A percentile compares a stretch with the other conserved stretches of the same genome.
These are phyloP conservation scores for Acanthurus leucopareius DNA, from an alignment of 2,797 vertebrate species.

Conservation along the genomic window DNA sequence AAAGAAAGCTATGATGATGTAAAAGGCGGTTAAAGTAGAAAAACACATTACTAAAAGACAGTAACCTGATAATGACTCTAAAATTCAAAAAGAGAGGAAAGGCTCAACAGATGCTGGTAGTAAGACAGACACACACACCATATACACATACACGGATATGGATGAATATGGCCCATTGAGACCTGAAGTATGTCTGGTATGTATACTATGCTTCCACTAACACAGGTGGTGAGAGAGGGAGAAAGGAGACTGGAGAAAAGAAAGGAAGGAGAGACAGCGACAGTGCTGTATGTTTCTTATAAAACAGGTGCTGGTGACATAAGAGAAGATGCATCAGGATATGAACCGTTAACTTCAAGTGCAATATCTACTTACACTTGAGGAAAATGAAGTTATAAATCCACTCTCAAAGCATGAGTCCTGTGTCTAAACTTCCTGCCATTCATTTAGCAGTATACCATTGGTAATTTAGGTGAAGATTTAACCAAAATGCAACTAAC, in stretches of 20 bases:
- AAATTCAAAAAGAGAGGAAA: slow-evolving; percentile 25
- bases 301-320: slow-evolving; percentile 60
- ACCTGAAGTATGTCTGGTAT: slow-evolving; percentile 84
- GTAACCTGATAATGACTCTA: slow-evolving; percentile 6
- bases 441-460: slow-evolving; percentile 5
- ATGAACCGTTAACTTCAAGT: not conserved
- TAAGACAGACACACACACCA: slow-evolving; percentile 42
- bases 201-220: slow-evolving; percentile 85
- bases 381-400: not conserved
- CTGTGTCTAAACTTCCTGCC: not conserved
- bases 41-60: slow-evolving; percentile 32
- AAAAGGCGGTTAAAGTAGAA: not conserved
- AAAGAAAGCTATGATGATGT: not conserved
- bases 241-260: slow-evolving; percentile 39
- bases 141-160: slow-evolving; percentile 48
- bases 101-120: slow-evolving; percentile 58
- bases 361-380: slow-evolving; percentile 27
- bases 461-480: not conserved
- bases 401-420: not conserved
- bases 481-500: not conserved
- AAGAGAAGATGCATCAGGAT: slow-evolving; percentile 10
- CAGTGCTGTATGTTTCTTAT: slow-evolving; percentile 32
- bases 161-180: slow-evolving; percentile 85
- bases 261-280: slow-evolving; percentile 46
- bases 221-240: slow-evolving; percentile 79